Evolutionary conservation across 2,797 vertebrate species (phyloP).

Genomic region (Onychomys leucogaster): DNA sequence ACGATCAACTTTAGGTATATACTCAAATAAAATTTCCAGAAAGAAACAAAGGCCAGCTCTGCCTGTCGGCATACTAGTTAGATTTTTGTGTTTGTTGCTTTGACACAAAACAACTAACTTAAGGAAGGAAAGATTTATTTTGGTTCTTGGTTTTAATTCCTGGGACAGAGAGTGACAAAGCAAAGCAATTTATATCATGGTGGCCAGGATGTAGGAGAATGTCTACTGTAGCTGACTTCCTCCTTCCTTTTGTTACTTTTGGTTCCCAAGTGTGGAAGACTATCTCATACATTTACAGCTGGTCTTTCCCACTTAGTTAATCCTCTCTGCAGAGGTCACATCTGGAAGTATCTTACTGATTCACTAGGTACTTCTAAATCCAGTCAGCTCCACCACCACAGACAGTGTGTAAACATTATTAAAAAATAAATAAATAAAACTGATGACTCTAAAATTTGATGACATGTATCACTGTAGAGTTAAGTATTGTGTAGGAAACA

Average conservation of each 20-base stretch:
- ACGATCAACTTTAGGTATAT: background rate
- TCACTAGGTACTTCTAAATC: background rate
- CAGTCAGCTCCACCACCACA: background rate
- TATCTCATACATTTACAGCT: background rate
- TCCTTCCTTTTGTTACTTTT: accelerated
- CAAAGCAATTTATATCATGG: background rate
- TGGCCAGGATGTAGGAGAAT: background rate
- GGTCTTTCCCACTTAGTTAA: background rate
- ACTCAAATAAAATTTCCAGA: background rate
- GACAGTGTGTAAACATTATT: background rate
- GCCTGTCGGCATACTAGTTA: background rate
- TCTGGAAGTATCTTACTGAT: background rate
- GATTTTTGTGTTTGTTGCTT: background rate
- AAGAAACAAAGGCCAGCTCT: background rate
- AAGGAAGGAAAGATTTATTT: background rate
- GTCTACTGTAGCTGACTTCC: background rate
- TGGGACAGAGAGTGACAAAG: background rate
- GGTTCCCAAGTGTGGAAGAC: background rate
- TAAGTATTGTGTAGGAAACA: background rate
- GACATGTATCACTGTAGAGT: background rate
- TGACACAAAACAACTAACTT: background rate
- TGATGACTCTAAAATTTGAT: background rate
- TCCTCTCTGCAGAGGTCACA: background rate
- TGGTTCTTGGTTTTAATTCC: background rate
- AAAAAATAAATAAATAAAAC: background rate